Base-by-base conservation (phyloP, 2,113 vertebrate genomes). In the Verasper variegatus region DNA sequence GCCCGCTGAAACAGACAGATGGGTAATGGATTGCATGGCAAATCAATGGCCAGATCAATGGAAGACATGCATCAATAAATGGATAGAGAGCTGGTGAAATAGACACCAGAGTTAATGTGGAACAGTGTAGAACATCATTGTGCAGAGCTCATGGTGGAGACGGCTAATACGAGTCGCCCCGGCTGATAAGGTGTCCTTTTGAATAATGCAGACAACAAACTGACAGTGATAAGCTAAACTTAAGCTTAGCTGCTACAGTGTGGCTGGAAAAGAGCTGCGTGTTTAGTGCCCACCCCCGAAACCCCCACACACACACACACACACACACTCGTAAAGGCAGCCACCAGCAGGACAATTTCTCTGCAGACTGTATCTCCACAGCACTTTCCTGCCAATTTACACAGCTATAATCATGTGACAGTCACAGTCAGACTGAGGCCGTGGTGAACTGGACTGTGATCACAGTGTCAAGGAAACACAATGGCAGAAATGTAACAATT, bases 1-100 rank as follows among this genome's bases (percentile, higher is more conserved):
- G 91, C 85, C 85, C 66, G 63, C 87, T 81, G 86, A 86, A 89
- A 88, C 88, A 92, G 91, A 92, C 91, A 90, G 90, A 92, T 89
- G 83, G 86, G 70, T 93, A 93, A 93, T 91, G 91, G 92, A 94
- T 92, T 88, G 87, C 87, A 82, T 88, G 78, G 85, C 89, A 85
- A 91, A 93, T 93, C 93, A 90, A 91, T 93, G 78, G 21, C 3
- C 15, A 60, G 76, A 93, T 94, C 93, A 81, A 93, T 94, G 68
- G 72, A 86, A 85, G 84, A 90, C 92, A 92, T 83, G 77, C 91
- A 84, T 93, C 93, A 91, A 93, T 92, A 92, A 84, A 89, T 88
- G 88, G 88, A 91, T 91, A 89, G 91, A 86, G 92, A 86, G 85
- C 88, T 65, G 83, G 75, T 91, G 93, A 91, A 92, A 93, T 74